phyloP scores from a whole-genome alignment of 2,888 invertebrate species.

The Ennomos quercinarius region DNA sequence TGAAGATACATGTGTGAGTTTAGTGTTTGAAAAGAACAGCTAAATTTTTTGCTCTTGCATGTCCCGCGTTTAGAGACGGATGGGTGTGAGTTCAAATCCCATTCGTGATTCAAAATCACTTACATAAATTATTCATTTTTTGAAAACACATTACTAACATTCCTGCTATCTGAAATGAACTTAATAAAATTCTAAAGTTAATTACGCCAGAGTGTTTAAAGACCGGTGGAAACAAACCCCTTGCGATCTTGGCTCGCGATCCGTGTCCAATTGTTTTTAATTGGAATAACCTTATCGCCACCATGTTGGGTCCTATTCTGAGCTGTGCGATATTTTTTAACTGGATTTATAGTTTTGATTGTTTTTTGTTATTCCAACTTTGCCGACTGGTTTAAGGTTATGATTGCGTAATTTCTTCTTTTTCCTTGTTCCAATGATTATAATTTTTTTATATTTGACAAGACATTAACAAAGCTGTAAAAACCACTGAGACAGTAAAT shows the following conservation, averaged over 20 bases:
- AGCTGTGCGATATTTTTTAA: constrained; percentile 10
- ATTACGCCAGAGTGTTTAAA: constrained; percentile 46
- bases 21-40: too few relatives aligned
- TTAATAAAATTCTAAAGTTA: constrained; percentile 44
- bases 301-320: constrained; percentile 29
- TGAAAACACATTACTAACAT: not conserved
- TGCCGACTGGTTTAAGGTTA: too few relatives aligned
- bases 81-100: too few relatives aligned
- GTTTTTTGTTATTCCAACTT: too few relatives aligned
- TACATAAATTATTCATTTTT: not conserved
- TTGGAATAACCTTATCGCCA: constrained; percentile 49
- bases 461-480: too few relatives aligned
- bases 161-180: not conserved
- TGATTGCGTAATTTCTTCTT: too few relatives aligned
- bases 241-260: constrained; percentile 49
- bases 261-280: constrained; percentile 56
- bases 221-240: constrained; percentile 43
- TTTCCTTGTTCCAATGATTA: too few relatives aligned
- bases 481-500: too few relatives aligned
- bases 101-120: not conserved
- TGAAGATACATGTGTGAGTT: not conserved
- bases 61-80: too few relatives aligned
- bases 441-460: too few relatives aligned
- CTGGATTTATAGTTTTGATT: too few relatives aligned
- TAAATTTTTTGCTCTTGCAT: too few relatives aligned